Percentiles rank a stretch among this genome's conserved stretches.
phyloP scores from a whole-genome alignment of 92 coral and sea anemone genomes.

The Porites rus region DNA sequence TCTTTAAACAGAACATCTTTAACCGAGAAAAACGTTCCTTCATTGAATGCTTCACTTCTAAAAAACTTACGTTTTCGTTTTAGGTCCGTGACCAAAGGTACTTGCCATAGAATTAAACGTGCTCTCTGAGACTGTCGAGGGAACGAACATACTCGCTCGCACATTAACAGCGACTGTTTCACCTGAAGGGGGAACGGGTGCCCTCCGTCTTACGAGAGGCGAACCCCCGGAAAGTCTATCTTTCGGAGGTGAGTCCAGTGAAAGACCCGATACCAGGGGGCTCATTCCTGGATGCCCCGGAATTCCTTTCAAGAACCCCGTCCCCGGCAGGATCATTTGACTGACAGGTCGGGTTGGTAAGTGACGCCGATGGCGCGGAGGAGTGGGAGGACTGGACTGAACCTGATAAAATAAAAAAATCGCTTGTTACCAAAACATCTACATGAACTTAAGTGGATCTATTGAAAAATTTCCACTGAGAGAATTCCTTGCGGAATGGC shows the following conservation, averaged over 20 bases:
- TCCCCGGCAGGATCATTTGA: conserved; percentile 79
- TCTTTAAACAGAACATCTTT: too few species aligned
- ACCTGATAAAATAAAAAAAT: conserved; percentile 27
- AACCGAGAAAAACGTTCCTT: too few species aligned
- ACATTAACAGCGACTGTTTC: conserved; percentile 78
- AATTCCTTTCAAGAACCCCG: conserved; percentile 55
- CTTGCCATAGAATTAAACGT: conserved; percentile 55
- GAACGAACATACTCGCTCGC: conserved; percentile 72
- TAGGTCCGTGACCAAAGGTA: conserved; percentile 78
- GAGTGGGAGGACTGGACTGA: conserved; percentile 80
- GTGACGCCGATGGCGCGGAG: conserved; percentile 89
- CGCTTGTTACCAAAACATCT: not conserved
- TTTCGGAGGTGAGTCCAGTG: conserved; percentile 65
- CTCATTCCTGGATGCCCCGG: conserved; percentile 71
- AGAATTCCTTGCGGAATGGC: too few species aligned
- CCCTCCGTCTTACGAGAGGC: conserved; percentile 77
- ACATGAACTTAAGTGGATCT: not conserved
- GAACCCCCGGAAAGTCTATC: conserved; percentile 67
- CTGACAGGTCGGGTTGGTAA: conserved; percentile 83
- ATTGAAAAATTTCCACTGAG: too few species aligned
- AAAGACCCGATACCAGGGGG: conserved; percentile 81
- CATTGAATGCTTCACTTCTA: not conserved
- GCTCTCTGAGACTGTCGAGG: conserved; percentile 57
- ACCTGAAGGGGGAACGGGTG: conserved; percentile 59
- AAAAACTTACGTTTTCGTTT: conserved; percentile 32